Evolutionary conservation across 1,140 invertebrate genomes (phyloP), one percentile per base, ranked within the genome.

Genomic region (Ganaspis sp.): DNA sequence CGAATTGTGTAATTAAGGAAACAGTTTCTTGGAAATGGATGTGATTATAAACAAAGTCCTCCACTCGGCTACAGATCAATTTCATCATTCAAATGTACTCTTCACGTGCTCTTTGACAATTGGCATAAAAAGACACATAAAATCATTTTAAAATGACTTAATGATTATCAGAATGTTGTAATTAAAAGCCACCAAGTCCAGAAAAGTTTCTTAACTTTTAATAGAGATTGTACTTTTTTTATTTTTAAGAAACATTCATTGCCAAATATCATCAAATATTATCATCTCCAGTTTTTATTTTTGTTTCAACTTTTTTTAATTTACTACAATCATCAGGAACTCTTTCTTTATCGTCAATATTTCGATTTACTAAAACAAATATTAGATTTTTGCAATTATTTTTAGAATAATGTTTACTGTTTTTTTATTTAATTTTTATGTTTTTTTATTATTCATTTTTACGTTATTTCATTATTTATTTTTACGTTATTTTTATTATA

Each of bases 81-180:
- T 64, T 64, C 26, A 64, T 64, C 58, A 64, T 34, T 29, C 58
- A n/a, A n/a, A 29, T 64, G 11, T 34, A 64, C 15, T 29, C 58
- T 64, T 64, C 58, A 64, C 58, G 23, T 64, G 58, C 15, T 64
- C 12, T 29, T 64, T 64, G 58, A 17, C 5, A 49, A 17, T n/a
- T 17, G 15, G 74, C 84, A 83, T 45, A 84, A 29, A 79, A 8
- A 70, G 4, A n/a, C 19, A 70, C 34, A 40, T 58, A 54, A 69
- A 70, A 70, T 70, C 15, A 64, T 34, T n/a, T 49, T 17, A 49
- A 64, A 64, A 64, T 29, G 58, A 29, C 23, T n/a, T 64, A 64
- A 64, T 29, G 3, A 64, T 64, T 64, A n/a, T 29, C 26, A 21
- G 23, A 34, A 64, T 64, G 58, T 64, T 64, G 58, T 34, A 64